phyloP scores from a whole-genome alignment of 2,888 invertebrate genomes.

The Leptothorax acervorum region DNA sequence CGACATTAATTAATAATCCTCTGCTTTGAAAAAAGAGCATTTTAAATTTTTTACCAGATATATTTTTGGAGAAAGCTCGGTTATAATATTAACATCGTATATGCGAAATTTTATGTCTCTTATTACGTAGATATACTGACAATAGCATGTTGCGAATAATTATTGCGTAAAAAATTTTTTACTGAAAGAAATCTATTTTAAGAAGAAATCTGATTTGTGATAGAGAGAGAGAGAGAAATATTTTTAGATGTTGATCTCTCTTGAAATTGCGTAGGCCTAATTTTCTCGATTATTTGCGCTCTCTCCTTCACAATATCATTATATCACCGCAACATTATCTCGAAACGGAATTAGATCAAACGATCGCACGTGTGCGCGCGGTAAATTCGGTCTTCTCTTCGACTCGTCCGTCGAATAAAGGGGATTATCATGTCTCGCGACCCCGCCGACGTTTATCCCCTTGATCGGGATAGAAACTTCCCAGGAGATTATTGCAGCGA shows the following conservation, averaged over 20 bases:
- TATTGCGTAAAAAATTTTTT: background rate
- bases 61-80: background rate
- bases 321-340: background rate
- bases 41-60: background rate
- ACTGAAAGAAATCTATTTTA: background rate
- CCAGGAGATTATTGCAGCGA: constrained; percentile 68
- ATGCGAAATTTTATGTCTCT: background rate
- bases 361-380: constrained; percentile 1
- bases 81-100: background rate
- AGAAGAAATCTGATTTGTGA: background rate
- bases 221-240: too few relatives aligned
- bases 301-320: background rate
- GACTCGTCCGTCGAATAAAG: constrained; percentile 12
- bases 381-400: constrained; percentile 9
- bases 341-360: background rate
- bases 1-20: constrained; percentile 26
- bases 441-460: constrained; percentile 28
- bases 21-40: background rate
- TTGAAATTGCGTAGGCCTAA: background rate
- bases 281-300: background rate
- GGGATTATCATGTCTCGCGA: constrained; percentile 21
- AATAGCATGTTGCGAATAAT: background rate
- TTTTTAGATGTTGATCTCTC: background rate
- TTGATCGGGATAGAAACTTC: constrained; percentile 48
- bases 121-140: background rate